phyloP scores from a whole-genome alignment of 1,140 invertebrate species.

The Homarus americanus region DNA sequence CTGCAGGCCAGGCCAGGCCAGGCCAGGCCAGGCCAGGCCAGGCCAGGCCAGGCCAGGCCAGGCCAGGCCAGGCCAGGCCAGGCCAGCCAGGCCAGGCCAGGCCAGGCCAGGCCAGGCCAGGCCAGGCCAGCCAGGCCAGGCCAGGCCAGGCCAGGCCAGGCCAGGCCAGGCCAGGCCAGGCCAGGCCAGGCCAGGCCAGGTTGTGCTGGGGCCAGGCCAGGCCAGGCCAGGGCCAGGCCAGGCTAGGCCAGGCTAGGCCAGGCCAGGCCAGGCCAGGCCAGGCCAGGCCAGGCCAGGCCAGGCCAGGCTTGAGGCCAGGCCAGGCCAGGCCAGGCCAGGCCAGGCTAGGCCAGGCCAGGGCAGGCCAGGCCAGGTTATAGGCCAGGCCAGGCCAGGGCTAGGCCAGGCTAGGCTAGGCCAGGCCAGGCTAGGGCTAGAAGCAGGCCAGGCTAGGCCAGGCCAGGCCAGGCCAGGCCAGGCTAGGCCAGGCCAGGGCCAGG shows the following conservation, averaged over 20 bases:
- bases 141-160: constrained; percentile 55
- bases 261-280: constrained; percentile 36
- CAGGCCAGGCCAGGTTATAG: constrained; percentile 59
- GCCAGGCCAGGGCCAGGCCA: constrained; percentile 25
- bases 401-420: constrained; percentile 73
- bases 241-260: constrained; percentile 24
- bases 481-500: constrained; percentile 61
- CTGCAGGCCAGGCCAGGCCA: not conserved
- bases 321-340: constrained; percentile 33
- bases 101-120: constrained; percentile 47
- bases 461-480: constrained; percentile 66
- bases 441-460: constrained; percentile 59
- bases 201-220: constrained; percentile 58
- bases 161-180: constrained; percentile 70
- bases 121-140: constrained; percentile 72
- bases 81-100: constrained; percentile 8
- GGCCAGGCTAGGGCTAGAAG: constrained; percentile 66
- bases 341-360: constrained; percentile 58
- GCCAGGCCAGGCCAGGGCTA: constrained; percentile 61
- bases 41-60: constrained; percentile 33
- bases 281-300: constrained; percentile 25
- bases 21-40: constrained; percentile 66
- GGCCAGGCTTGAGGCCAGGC: not conserved
- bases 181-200: constrained; percentile 70
- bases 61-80: constrained; percentile 57